Base-by-base conservation (phyloP, 1,140 invertebrate genomes). In the Harpegnathos saltator region DNA sequence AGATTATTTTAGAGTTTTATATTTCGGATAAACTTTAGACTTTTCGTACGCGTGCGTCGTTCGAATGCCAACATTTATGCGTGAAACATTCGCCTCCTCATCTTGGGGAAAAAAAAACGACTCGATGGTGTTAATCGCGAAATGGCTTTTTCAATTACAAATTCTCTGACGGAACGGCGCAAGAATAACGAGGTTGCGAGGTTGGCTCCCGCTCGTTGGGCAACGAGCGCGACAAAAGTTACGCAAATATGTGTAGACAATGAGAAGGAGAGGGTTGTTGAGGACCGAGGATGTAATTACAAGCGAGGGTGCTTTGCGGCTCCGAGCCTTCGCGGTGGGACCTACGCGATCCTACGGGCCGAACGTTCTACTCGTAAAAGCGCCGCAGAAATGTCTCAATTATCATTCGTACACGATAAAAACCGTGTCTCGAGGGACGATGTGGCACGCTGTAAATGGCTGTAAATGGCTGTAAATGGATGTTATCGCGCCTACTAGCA, bases 181-280 rank as follows among this genome's bases (percentile, higher is more conserved):
- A 84, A 77, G 52, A 72, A 54, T 26, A n/a, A 26, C 62, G 56
- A n/a, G n/a, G n/a, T n/a, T 22, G 54, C 66, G 38, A 66, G 52
- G 68, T 73, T 86, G 81, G 68, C 69, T 89, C 66, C 75, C 71
- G 83, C 78, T 82, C 77, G 81, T 89, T 84, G 74, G 73, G 86
- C 71, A 44, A 65, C 77, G 78, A 85, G 61, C 33, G 58, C 29
- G 24, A 73, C 83, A 88, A 88, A 89, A 91, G 87, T 89, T 90
- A 90, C 85, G 89, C 74, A 89, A 89, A 89, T 83, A 87, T 88
- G 86, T 83, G 78, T 11, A 29, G 29, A 58, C 59, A 44, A 29
- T 48, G 1, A 3, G 24, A 24, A 9, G 15, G 33, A 66, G 24
- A 17, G 22, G 38, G 33, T 14, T 33, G 17, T 50, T 24, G 19